These are phyloP conservation scores for Venturia canescens DNA, from an alignment of 1,140 invertebrate species.

Conservation along the genomic window DNA sequence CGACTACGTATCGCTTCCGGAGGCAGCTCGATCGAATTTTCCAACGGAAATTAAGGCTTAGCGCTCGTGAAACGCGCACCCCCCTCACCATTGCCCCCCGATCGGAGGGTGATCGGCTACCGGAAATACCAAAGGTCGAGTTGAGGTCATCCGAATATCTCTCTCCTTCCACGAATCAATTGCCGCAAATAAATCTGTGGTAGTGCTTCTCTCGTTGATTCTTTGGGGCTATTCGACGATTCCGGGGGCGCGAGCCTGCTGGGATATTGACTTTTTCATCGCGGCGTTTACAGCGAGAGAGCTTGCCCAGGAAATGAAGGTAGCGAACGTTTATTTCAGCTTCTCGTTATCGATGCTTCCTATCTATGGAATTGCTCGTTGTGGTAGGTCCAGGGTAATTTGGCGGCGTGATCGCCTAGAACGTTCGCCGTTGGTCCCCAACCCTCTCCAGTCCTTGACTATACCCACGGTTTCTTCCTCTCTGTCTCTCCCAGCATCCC, in stretches of 20 bases:
- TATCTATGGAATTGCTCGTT: slow-evolving; percentile 42
- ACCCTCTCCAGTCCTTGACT: not conserved
- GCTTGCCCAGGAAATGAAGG: slow-evolving; percentile 29
- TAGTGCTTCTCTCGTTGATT: not conserved
- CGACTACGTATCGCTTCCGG: not conserved
- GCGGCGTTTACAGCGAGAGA: not conserved
- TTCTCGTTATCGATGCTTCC: slow-evolving; percentile 27
- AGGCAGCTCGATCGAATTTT: slow-evolving; percentile 10
- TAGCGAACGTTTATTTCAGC: slow-evolving; percentile 23
- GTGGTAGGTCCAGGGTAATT: slow-evolving; percentile 44
- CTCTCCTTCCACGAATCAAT: slow-evolving; percentile 48
- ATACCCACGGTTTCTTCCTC: slow-evolving; percentile 2
- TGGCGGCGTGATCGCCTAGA: slow-evolving; percentile 19
- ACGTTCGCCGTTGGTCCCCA: not conserved
- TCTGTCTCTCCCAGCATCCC: not conserved
- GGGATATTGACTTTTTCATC: not conserved
- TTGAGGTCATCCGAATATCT: slow-evolving; percentile 11
- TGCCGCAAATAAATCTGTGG: slow-evolving; percentile 5
- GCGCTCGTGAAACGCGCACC: slow-evolving; percentile 37
- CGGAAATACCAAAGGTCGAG: slow-evolving; percentile 52
- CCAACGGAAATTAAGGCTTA: slow-evolving; percentile 48
- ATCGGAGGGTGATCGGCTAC: slow-evolving; percentile 25
- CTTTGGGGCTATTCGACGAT: not conserved
- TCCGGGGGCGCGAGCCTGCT: not conserved
- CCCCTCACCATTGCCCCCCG: not conserved